Evolutionary conservation across 2,888 invertebrate species (phyloP).

Genomic region (Trichacis sp.): DNA sequence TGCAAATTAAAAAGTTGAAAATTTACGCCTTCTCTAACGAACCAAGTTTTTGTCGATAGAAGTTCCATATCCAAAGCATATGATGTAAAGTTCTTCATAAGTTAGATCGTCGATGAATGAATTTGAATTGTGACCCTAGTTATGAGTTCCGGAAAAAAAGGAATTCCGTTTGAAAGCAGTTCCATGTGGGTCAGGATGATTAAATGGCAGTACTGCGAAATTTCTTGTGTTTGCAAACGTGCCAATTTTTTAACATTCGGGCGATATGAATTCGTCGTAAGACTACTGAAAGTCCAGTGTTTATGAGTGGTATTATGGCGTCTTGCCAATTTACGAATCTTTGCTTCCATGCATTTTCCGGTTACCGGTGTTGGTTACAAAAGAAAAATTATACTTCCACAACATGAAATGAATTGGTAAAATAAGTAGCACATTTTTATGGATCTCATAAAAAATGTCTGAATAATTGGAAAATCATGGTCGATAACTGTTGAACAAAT

Average conservation of each 20-base stretch:
- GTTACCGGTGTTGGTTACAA: not conserved
- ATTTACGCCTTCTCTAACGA: too few species aligned
- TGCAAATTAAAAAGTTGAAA: too few species aligned
- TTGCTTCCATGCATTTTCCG: constrained; percentile 6
- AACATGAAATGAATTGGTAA: too few species aligned
- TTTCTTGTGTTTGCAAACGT: constrained; percentile 36
- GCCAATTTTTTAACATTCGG: constrained; percentile 33
- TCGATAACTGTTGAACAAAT: too few species aligned
- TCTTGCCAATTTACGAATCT: constrained; percentile 22
- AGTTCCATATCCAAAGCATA: too few species aligned
- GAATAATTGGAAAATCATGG: too few species aligned
- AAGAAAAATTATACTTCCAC: not conserved
- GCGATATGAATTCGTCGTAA: constrained; percentile 26
- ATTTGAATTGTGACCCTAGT: not conserved
- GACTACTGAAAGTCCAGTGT: constrained; percentile 28
- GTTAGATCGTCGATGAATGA: not conserved
- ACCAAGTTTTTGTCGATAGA: too few species aligned
- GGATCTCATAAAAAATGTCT: too few species aligned
- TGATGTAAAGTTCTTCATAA: too few species aligned
- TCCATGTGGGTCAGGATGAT: constrained; percentile 22
- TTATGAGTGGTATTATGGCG: constrained; percentile 21
- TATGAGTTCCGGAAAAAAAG: not conserved
- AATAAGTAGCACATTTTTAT: too few species aligned
- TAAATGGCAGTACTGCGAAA: constrained; percentile 13
- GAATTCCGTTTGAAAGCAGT: not conserved